Evolutionary conservation across 2,888 invertebrate species (phyloP), one percentile per base, ranked within the genome.

Genomic region (Nomada lathburiana): DNA sequence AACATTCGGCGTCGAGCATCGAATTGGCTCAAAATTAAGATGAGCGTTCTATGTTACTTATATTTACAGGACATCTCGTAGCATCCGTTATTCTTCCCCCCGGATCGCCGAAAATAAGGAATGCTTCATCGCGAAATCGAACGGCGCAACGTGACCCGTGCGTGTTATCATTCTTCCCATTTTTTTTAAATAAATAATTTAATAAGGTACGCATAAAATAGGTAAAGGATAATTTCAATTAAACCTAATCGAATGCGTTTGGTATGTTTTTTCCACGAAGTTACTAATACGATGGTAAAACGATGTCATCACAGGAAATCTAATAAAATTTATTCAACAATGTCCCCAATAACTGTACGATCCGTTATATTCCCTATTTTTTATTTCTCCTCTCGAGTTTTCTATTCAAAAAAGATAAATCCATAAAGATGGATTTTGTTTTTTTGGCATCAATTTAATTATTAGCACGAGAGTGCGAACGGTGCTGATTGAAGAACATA

Each of bases 141-240:
- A 73, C 68, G 73, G 68, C 72, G 1, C 29, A 57, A 57, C 59
- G 53, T 72, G 55, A 76, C 65, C 36, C 59, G 79, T 42, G 53
- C 50, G 7, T 36, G 36, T 36, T 0, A 36, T 36, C 1, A 7
- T 36, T 36, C 36, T 7, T 7, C 36, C 7, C 36, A 36, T 9
- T 5, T 53, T 5, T 53, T 82, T 86, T 79, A 76, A 88, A 88
- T 88, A 88, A 88, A 86, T 81, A 80, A 68, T 82, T 81, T 71
- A 63, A 70, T 69, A 76, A 76, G 72, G 68, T 81, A 86, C 60
- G 26, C 60, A 70, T 84, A 80, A 59, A 69, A 60, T 36, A 65
- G 44, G 52, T n/a, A 47, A 50, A 57, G 9, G 69, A 26, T 50
- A 57, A 77, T 72, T 78, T 70, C 2, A n/a, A 57, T 75, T 18